Conservation (phyloP, 2,888 invertebrate genomes). For the Ceramica pisi region DNA sequence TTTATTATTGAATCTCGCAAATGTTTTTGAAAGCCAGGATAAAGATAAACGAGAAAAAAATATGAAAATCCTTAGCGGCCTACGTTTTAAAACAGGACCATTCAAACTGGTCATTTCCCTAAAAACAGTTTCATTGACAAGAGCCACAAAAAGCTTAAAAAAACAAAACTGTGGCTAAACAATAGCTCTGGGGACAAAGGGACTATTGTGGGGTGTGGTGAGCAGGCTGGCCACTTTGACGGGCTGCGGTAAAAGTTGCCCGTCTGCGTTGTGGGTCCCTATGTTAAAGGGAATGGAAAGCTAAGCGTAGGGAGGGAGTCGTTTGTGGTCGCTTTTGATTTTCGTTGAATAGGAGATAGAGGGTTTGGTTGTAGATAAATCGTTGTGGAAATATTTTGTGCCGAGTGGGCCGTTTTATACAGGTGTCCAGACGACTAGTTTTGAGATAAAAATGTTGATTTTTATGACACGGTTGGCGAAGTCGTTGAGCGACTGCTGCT, state of each 20-base stretch:
- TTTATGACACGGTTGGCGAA: too few species aligned
- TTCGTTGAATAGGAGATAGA: constrained; percentile 13
- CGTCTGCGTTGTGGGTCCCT: constrained; percentile 21
- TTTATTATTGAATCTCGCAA: not conserved
- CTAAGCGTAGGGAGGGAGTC: constrained; percentile 23
- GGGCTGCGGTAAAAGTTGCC: constrained; percentile 33
- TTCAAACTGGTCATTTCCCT: constrained; percentile 46
- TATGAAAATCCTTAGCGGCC: not conserved
- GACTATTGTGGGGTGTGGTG: constrained; percentile 57
- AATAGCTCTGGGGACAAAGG: constrained; percentile 63
- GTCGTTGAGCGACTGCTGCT: too few species aligned
- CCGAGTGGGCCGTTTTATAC: not conserved
- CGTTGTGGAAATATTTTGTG: not conserved
- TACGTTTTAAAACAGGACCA: constrained; percentile 31
- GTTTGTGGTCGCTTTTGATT: constrained; percentile 39
- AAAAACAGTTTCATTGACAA: constrained; percentile 61
- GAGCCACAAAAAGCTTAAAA: constrained; percentile 48
- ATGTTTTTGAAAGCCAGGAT: not conserved
- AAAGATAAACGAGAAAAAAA: not conserved
- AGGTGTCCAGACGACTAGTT: not conserved
- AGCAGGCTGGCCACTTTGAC: constrained; percentile 49
- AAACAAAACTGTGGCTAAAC: constrained; percentile 59
- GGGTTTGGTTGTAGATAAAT: constrained; percentile 6
- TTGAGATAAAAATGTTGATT: not conserved
- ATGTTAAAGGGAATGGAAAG: constrained; percentile 40